Evolutionary conservation across 2,888 invertebrate species (phyloP).

Genomic region (Andrena bicolor): DNA sequence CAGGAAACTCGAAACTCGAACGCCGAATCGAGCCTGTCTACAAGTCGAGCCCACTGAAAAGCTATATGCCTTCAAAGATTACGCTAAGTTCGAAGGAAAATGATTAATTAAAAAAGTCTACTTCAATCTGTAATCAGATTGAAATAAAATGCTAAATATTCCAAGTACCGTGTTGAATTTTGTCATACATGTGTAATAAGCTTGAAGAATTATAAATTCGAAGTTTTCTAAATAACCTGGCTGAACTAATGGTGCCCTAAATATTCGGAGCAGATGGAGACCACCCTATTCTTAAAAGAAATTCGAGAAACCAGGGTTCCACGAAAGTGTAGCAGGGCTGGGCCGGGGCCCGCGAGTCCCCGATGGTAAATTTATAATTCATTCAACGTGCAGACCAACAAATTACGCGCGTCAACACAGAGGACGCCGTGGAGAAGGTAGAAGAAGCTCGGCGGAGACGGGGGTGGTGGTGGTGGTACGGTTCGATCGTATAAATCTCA

Average conservation of each 20-base stretch:
- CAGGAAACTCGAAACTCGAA: conserved; percentile 26
- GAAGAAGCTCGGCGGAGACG: conserved; percentile 25
- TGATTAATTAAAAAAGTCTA: too few species aligned
- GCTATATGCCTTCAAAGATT: background rate
- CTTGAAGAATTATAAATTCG: too few species aligned
- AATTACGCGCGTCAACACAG: conserved; percentile 78
- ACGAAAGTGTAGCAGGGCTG: conserved; percentile 35
- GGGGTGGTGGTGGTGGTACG: conserved; percentile 55
- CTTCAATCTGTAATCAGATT: too few species aligned
- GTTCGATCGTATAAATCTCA: conserved; percentile 80
- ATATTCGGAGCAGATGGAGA: background rate
- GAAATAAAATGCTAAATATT: too few species aligned
- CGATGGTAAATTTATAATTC: conserved; percentile 80
- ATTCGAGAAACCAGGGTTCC: conserved; percentile 29
- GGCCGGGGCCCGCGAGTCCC: conserved; percentile 28
- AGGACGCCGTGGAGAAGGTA: background rate
- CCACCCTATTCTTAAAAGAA: background rate
- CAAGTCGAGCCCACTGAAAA: background rate
- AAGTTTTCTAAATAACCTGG: too few species aligned
- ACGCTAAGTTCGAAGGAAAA: background rate
- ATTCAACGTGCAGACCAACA: conserved; percentile 77
- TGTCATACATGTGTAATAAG: too few species aligned
- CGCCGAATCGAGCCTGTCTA: background rate
- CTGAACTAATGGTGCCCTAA: too few species aligned
- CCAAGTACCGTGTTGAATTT: too few species aligned